These are phyloP conservation scores for Labrus mixtus DNA, from an alignment of 2,113 vertebrate genomes.

Conservation along the genomic window DNA sequence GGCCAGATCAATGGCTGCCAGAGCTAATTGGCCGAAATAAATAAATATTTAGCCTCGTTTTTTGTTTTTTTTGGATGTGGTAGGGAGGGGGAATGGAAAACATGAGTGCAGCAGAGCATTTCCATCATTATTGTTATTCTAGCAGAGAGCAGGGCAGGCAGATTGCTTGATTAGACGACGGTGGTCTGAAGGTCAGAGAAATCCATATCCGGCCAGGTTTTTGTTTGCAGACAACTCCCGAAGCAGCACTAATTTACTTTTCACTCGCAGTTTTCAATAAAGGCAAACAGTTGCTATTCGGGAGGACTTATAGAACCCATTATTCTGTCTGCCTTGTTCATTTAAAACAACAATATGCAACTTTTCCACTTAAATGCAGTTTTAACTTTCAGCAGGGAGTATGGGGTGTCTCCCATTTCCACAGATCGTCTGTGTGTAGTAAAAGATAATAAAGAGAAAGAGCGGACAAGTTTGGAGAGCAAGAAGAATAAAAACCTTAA, in stretches of 20 bases:
- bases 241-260: conserved; percentile 44
- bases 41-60: conserved; percentile 70
- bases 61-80: background rate
- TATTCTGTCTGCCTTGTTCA: background rate
- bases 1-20: conserved; percentile 51
- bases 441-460: background rate
- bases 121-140: conserved; percentile 56
- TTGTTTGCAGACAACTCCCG: conserved; percentile 53
- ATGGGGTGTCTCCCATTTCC: no score
- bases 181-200: conserved; percentile 60
- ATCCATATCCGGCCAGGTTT: conserved; percentile 55
- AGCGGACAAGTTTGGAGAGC: background rate
- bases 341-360: background rate
- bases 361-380: background rate
- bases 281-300: conserved; percentile 1
- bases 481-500: background rate
- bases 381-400: no score
- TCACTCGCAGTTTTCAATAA: conserved; percentile 38
- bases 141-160: conserved; percentile 18
- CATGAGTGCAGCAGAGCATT: conserved; percentile 27
- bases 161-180: conserved; percentile 65
- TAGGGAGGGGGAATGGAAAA: background rate
- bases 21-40: conserved; percentile 73
- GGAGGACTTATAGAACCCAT: background rate
- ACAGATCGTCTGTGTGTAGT: no score